Base-by-base conservation (phyloP, 2,113 vertebrate species). In the Platysteira castanea region DNA sequence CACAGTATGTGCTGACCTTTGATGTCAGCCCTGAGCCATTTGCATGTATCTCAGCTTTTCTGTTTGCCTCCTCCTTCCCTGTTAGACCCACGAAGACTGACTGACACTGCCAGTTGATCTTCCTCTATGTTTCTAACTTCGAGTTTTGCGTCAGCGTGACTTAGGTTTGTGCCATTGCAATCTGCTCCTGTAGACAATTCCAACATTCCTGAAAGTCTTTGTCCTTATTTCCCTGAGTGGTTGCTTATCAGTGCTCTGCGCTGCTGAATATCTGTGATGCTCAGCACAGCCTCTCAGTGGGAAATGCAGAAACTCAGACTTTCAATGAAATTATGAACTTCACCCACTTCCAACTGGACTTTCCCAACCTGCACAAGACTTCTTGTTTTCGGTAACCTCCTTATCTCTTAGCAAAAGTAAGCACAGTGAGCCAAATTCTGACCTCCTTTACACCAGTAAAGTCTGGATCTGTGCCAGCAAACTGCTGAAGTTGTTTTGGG, bases 401-500 rank as follows among this genome's bases (percentile, higher is more conserved):
- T 84, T 68, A 83, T 93, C 82, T 96, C 63, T 77, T 85, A 83
- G 41, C 54, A 91, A 87, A 96, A 95, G 60, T 82, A 76, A 96
- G 83, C 69, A 69, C 23, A 27, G 49, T 31, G 9, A 95, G 78
- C 78, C 88, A 96, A 90, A 95, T 93, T 92, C 84, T 82, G 86
- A 96, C 77, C 68, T 95, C 84, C 78, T 65, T 93, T 95, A 95
- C 85, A 94, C 90, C 90, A 94, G 59, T 60, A 86, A 94, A 90
- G 78, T 75, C 49, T 95, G 80, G 80, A 83, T 75, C 1, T 2
- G 27, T 80, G 83, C 94, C 91, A 93, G 52, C 30, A 96, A 96
- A 89, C 82, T 86, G 80, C 86, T 88, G 64, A 90, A 96, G 90
- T 96, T 96, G 91, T 94, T 96, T 87, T 50, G 90, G 61, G 88